Percentiles rank a stretch among this genome's conserved stretches.
Conservation (phyloP, 2,888 invertebrate genomes). For the Agonopterix arenella region DNA sequence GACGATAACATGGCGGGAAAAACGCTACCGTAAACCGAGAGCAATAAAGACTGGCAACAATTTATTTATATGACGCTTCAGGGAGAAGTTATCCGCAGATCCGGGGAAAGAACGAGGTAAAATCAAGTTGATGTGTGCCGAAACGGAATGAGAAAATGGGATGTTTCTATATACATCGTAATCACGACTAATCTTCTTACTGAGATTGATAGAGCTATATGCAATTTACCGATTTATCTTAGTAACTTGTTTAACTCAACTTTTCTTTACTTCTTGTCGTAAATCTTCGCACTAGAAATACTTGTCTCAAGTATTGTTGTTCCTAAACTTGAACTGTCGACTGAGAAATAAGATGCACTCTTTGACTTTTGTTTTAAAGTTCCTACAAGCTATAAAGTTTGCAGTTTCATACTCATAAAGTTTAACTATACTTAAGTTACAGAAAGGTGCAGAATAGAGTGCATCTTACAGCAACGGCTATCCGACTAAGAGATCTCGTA, state of each 20-base stretch:
- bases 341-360: background rate
- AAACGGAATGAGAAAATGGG: slow-evolving; percentile 51
- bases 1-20: slow-evolving; percentile 61
- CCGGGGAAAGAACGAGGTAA: slow-evolving; percentile 55
- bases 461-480: no score
- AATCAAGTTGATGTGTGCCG: slow-evolving; percentile 68
- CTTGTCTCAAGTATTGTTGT: background rate
- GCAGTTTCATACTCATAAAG: no score
- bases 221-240: slow-evolving; percentile 11
- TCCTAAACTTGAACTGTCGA: background rate
- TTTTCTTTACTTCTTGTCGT: no score
- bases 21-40: slow-evolving; percentile 60
- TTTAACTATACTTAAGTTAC: no score
- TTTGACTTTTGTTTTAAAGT: background rate
- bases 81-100: slow-evolving; percentile 69
- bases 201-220: slow-evolving; percentile 25
- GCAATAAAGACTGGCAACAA: slow-evolving; percentile 74
- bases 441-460: no score
- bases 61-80: slow-evolving; percentile 75
- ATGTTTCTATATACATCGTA: slow-evolving; percentile 40
- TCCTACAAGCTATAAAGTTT: background rate
- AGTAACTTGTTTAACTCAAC: no score
- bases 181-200: slow-evolving; percentile 41
- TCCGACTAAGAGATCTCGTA: no score
- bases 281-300: no score